These are phyloP conservation scores for Oncopodura yosiiana DNA, from an alignment of 1,140 invertebrate genomes.

Conservation along the genomic window DNA sequence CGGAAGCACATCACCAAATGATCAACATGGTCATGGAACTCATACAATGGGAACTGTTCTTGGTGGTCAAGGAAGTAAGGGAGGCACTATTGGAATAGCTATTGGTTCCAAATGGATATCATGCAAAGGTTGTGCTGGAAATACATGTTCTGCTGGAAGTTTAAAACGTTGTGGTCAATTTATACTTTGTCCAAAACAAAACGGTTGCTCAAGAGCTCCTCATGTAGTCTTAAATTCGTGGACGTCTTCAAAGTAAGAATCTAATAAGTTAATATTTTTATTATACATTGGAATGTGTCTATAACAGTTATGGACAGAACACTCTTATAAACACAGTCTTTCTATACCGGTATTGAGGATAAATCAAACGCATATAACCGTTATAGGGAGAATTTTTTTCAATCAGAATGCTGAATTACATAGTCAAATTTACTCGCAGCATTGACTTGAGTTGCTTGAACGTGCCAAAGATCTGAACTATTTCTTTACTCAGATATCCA, in stretches of 20 bases:
- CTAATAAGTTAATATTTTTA: too few relatives aligned
- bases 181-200: conserved; percentile 3
- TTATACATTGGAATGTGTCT: too few relatives aligned
- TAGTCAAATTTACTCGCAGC: too few relatives aligned
- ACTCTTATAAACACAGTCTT: too few relatives aligned
- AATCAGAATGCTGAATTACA: too few relatives aligned
- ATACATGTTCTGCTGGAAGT: background rate
- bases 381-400: conserved; percentile 1
- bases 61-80: conserved; percentile 2
- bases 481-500: too few relatives aligned
- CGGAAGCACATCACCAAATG: background rate
- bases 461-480: too few relatives aligned
- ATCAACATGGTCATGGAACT: conserved; percentile 22
- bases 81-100: conserved; percentile 23
- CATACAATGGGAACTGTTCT: conserved; percentile 13
- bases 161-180: conserved; percentile 19
- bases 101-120: conserved; percentile 20
- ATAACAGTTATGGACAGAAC: too few relatives aligned
- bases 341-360: too few relatives aligned
- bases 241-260: too few relatives aligned
- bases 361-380: too few relatives aligned
- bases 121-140: conserved; percentile 7
- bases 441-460: too few relatives aligned
- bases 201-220: conserved; percentile 4
- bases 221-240: background rate